Evolutionary conservation across 2,888 invertebrate genomes (phyloP).

Genomic region (Tribolium freemani): DNA sequence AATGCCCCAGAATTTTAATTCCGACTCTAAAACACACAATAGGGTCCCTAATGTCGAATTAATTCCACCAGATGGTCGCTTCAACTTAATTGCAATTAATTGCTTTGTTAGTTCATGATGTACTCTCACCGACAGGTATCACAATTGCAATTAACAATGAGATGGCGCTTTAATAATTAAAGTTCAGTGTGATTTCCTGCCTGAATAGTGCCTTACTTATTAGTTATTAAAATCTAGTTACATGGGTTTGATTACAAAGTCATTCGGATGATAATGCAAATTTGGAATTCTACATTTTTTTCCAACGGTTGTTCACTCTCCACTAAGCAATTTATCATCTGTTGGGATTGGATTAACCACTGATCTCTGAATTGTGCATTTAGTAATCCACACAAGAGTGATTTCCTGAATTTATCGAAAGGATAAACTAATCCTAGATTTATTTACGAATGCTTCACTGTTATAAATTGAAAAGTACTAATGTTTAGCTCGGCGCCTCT

Average conservation of each 20-base stretch:
- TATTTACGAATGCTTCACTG: background rate
- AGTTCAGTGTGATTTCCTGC: slow-evolving; percentile 16
- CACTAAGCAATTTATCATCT: background rate
- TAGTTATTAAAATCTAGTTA: slow-evolving; percentile 35
- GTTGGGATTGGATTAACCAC: background rate
- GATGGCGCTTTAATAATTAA: slow-evolving; percentile 27
- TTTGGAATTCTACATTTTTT: background rate
- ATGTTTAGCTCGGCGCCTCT: background rate
- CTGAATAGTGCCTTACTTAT: slow-evolving; percentile 15
- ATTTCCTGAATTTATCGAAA: background rate
- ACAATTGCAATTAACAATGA: slow-evolving; percentile 21
- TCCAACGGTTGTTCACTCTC: background rate
- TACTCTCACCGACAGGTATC: slow-evolving; percentile 13
- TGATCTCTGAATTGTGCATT: background rate
- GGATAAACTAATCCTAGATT: background rate
- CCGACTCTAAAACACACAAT: background rate
- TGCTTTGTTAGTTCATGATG: background rate
- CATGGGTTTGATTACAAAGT: slow-evolving; percentile 6
- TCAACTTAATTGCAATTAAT: slow-evolving; percentile 21
- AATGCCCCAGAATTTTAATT: background rate
- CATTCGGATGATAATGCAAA: background rate
- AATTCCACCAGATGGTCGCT: slow-evolving; percentile 7
- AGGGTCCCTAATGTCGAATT: background rate
- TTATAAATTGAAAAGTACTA: background rate
- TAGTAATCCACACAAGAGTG: background rate